Evolutionary conservation across 2,113 vertebrate species (phyloP).

Genomic region (Cichladusa arquata): DNA sequence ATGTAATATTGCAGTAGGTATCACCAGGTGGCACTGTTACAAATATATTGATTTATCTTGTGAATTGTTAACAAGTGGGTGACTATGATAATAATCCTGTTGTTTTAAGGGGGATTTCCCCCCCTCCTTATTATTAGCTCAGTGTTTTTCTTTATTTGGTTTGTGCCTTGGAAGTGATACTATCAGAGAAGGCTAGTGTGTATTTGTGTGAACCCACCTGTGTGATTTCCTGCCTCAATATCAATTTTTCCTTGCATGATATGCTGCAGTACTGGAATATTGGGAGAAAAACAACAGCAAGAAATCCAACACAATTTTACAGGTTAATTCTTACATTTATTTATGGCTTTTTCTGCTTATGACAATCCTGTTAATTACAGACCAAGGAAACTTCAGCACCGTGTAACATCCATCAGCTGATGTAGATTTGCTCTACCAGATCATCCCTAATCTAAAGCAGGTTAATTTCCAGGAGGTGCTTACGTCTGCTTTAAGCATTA

Average conservation of each 20-base stretch:
- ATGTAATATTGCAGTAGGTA: neutral
- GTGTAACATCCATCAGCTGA: neutral
- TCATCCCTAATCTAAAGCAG: slow-evolving; percentile 9
- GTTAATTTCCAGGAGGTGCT: slow-evolving; percentile 39
- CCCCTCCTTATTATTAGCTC: neutral
- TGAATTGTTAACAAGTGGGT: neutral
- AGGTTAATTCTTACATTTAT: neutral
- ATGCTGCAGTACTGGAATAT: neutral
- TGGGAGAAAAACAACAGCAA: neutral
- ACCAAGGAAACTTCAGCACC: neutral
- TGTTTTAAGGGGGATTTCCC: rapidly evolving
- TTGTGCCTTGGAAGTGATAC: neutral
- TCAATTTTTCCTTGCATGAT: neutral
- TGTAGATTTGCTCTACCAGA: slow-evolving; percentile 3
- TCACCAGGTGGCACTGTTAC: slow-evolving; percentile 17
- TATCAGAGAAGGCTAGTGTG: neutral
- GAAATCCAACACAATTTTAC: neutral
- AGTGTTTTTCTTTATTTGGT: neutral
- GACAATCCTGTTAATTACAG: slow-evolving; percentile 10
- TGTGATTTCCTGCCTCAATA: neutral
- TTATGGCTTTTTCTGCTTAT: neutral
- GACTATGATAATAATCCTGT: neutral
- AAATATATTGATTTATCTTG: neutral
- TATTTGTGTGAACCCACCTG: neutral
- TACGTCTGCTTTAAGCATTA: slow-evolving; percentile 6